These are phyloP conservation scores for Psilopogon haemacephalus DNA, from an alignment of 2,113 vertebrate species.

Conservation along the genomic window DNA sequence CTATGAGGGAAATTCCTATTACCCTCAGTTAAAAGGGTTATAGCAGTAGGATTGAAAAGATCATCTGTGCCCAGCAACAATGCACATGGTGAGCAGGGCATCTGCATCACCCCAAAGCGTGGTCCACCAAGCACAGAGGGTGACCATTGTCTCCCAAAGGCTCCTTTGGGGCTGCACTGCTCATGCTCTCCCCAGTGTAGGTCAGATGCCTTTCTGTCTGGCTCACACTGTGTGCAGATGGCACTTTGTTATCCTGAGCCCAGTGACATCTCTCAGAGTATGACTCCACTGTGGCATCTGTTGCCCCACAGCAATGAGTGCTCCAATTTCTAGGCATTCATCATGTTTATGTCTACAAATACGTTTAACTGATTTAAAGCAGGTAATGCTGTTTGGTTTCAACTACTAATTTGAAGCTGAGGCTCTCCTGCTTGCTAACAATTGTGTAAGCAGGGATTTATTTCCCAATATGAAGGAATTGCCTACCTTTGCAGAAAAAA, in stretches of 20 bases:
- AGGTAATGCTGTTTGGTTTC: neutral
- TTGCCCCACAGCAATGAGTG: conserved; percentile 31
- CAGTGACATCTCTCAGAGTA: neutral
- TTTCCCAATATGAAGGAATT: neutral
- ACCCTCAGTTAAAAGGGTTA: neutral
- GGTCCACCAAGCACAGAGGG: accelerated
- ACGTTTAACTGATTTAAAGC: neutral
- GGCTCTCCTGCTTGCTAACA: neutral
- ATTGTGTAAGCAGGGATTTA: neutral
- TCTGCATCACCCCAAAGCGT: neutral
- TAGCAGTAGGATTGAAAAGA: neutral
- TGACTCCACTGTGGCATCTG: conserved; percentile 44
- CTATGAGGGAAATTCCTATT: neutral
- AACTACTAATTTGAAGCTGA: neutral
- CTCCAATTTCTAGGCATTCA: neutral
- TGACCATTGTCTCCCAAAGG: neutral
- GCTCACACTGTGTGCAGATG: neutral
- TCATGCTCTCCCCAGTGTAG: accelerated
- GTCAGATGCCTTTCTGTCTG: neutral
- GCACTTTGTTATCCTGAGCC: neutral
- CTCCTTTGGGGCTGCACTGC: neutral
- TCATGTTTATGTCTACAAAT: neutral
- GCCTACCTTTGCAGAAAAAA: neutral
- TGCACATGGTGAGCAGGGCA: neutral
- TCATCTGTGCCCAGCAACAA: neutral